Evolutionary conservation across 1,140 invertebrate genomes (phyloP).

Genomic region (Drosophila ananassae): DNA sequence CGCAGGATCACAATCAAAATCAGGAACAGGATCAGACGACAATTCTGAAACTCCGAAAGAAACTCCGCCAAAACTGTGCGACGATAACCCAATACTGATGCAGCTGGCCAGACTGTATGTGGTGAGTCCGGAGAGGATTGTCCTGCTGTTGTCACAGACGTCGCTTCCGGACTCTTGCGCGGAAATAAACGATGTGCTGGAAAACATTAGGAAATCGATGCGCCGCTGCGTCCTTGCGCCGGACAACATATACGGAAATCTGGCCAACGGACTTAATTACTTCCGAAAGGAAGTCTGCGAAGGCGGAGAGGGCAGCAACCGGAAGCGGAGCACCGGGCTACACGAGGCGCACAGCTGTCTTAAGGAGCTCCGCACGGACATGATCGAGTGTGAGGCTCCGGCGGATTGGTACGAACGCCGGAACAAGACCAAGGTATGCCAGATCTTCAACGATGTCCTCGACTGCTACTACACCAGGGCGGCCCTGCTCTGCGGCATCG

Average conservation of each 20-base stretch:
- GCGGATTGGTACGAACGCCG: conserved; percentile 77
- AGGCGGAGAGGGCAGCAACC: conserved; percentile 26
- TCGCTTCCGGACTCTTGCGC: conserved; percentile 48
- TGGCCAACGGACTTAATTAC: conserved; percentile 52
- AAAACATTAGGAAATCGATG: conserved; percentile 42
- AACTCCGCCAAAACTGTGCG: conserved; percentile 30
- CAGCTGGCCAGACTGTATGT: conserved; percentile 74
- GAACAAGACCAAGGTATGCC: conserved; percentile 54
- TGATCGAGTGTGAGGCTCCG: conserved; percentile 77
- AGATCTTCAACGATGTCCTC: conserved; percentile 68
- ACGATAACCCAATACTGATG: conserved; percentile 74
- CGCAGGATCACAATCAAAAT: neutral
- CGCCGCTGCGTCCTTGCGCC: conserved; percentile 43
- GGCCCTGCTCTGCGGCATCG: conserved; percentile 70
- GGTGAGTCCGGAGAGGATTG: conserved; percentile 76
- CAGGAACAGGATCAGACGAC: neutral
- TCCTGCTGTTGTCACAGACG: conserved; percentile 62
- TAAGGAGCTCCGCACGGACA: conserved; percentile 69
- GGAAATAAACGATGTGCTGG: conserved; percentile 55
- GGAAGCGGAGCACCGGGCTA: conserved; percentile 57
- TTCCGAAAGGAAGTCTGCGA: conserved; percentile 63
- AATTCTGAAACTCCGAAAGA: neutral
- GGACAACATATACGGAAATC: conserved; percentile 68
- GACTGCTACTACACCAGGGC: conserved; percentile 72
- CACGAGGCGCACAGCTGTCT: conserved; percentile 60